Base-by-base conservation (phyloP, 2,888 invertebrate genomes). In the Stegana nigrithorax region DNA sequence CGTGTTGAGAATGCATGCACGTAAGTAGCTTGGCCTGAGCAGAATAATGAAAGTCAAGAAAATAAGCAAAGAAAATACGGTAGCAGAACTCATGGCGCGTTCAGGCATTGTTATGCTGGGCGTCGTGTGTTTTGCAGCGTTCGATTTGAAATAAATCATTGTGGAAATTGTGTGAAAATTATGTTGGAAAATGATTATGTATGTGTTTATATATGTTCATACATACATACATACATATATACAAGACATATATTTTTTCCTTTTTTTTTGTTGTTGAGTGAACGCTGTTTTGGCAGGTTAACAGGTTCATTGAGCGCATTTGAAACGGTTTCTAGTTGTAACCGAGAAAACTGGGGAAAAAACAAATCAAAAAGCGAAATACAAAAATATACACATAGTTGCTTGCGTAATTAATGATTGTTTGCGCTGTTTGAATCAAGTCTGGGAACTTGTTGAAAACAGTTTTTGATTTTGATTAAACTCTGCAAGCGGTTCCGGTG, bases 241-340 rank as follows among this genome's bases (percentile, higher is more conserved):
- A n/a, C n/a, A n/a, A n/a, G n/a, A n/a, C n/a, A n/a, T n/a, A n/a
- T n/a, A n/a, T 53, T 53, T 53, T 32, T 14, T 14, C 55, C 10
- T 27, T 29, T 55, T 55, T 8, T 19, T 55, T 27, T 29, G 21
- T 55, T 47, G 32, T n/a, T 32, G 27, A 32, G n/a, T n/a, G 29
- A 17, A n/a, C 45, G 45, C 45, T 45, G 29, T 23, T n/a, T n/a
- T 29, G 47, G 45, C 58, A 60, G 53, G 27, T 63, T 66, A 65
- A 67, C 79, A 76, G 75, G 75, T 75, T 75, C 75, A 75, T 79
- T 79, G 75, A 75, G 77, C 79, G 78, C 75, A 77, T 75, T 75
- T 58, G 78, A 75, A 79, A 73, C 68, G 78, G 70, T 67, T 62
- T 66, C 71, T 67, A 67, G 73, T 23, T 50, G 50, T 17, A 39